phyloP scores from a whole-genome alignment of 2,888 invertebrate genomes.

The Morpho deidamia region DNA sequence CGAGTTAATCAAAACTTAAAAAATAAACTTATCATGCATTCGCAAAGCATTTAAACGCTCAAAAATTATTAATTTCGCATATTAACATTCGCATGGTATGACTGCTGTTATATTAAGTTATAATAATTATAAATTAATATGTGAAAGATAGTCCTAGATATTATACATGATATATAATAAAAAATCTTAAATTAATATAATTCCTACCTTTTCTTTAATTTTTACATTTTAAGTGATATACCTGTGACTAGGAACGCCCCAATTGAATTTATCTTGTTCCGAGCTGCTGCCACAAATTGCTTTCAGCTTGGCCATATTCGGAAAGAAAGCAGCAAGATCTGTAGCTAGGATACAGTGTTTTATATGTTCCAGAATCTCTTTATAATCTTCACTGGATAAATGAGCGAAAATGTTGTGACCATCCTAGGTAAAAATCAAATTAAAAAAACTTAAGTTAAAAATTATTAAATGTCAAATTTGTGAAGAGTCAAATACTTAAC shows the following conservation, averaged over 20 bases:
- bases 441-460: too few species aligned
- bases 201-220: neutral
- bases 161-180: neutral
- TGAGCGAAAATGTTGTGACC: conserved; percentile 91
- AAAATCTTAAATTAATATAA: neutral
- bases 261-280: conserved; percentile 77
- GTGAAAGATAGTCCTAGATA: too few species aligned
- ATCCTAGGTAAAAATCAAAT: conserved; percentile 74
- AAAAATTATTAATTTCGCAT: too few species aligned
- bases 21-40: neutral
- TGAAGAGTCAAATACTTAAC: neutral
- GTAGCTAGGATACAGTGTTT: conserved; percentile 92
- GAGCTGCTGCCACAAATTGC: conserved; percentile 74
- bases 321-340: conserved; percentile 89
- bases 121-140: neutral
- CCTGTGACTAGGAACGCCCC: conserved; percentile 81
- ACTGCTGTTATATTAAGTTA: too few species aligned
- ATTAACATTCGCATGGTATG: too few species aligned
- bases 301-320: conserved; percentile 79
- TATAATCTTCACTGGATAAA: conserved; percentile 84
- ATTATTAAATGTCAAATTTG: neutral
- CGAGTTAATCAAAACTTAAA: neutral
- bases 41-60: neutral
- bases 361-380: conserved; percentile 85
- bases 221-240: conserved; percentile 22